Conservation (phyloP, 2,797 vertebrate species). For the Rhabdophis nuchalis region DNA sequence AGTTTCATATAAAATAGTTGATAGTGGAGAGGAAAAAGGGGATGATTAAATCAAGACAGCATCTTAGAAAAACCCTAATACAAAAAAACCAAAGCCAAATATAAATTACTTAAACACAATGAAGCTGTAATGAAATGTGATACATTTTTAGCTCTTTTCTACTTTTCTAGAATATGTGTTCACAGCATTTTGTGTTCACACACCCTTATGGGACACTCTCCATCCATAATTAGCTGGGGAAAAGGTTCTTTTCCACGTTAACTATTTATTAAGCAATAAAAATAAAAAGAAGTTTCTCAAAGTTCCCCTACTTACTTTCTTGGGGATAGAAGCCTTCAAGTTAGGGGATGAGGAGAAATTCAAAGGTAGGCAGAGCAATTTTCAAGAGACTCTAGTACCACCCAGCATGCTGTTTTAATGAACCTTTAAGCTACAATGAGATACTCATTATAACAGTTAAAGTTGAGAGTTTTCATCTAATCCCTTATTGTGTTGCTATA, state of each 20-base stretch:
- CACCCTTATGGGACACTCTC: not conserved
- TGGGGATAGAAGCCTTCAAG: not conserved
- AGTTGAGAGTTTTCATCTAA: not conserved
- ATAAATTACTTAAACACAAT: not conserved
- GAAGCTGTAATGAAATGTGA: not conserved
- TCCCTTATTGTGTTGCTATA: not conserved
- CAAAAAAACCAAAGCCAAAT: not conserved
- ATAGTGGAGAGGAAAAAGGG: not conserved
- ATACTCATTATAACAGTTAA: not conserved
- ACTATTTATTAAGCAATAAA: not conserved
- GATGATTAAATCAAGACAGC: not conserved
- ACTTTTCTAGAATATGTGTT: not conserved
- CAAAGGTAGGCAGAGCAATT: not conserved
- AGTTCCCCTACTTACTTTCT: not conserved
- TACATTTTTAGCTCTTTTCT: not conserved
- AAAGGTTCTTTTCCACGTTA: not conserved
- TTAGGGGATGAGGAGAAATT: not conserved
- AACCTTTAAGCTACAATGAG: not conserved
- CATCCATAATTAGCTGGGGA: not conserved
- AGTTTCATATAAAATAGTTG: not conserved
- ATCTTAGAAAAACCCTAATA: not conserved
- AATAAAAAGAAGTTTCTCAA: not conserved
- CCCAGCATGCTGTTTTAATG: not conserved
- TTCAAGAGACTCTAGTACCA: not conserved
- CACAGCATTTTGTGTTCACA: not conserved